A percentile compares a stretch with the other conserved stretches of the same genome.
phyloP scores from a whole-genome alignment of 2,113 vertebrate genomes.

The Notarius lentiginosus region DNA sequence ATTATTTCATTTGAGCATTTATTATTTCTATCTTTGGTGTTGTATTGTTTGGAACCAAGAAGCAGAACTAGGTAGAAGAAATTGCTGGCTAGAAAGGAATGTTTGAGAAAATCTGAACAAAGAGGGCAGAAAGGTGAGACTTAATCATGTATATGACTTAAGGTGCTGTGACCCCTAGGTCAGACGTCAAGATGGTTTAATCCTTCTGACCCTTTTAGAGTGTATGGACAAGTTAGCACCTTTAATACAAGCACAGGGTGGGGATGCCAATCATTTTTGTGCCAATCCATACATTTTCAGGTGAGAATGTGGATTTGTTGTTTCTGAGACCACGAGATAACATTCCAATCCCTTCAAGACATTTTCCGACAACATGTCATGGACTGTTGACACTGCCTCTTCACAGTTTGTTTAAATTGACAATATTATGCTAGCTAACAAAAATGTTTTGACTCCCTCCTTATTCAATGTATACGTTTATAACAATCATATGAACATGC shows the following conservation, averaged over 20 bases:
- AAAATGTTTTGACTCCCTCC: neutral
- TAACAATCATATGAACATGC: neutral
- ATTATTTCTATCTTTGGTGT: neutral
- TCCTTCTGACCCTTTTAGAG: conserved; percentile 59
- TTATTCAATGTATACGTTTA: neutral
- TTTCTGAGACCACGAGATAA: neutral
- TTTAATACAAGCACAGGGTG: neutral
- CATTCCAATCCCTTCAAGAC: too few species aligned
- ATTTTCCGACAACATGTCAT: neutral
- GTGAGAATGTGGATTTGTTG: neutral
- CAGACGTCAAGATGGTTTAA: conserved; percentile 22
- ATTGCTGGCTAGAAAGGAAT: neutral
- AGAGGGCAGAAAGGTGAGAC: conserved; percentile 25
- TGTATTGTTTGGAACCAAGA: neutral
- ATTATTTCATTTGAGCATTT: neutral
- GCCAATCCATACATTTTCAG: neutral
- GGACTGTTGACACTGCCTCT: neutral
- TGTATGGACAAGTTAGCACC: conserved; percentile 37
- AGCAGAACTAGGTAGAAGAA: neutral
- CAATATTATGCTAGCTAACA: neutral
- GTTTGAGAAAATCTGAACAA: conserved; percentile 17
- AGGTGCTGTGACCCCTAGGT: conserved; percentile 12
- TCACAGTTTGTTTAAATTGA: neutral
- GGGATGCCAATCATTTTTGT: too few species aligned
- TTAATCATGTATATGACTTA: conserved; percentile 9